A percentile compares a stretch with the other conserved stretches of the same genome.
Evolutionary conservation across 1,140 invertebrate species (phyloP).

Genomic region (Phymastichus coffea): DNA sequence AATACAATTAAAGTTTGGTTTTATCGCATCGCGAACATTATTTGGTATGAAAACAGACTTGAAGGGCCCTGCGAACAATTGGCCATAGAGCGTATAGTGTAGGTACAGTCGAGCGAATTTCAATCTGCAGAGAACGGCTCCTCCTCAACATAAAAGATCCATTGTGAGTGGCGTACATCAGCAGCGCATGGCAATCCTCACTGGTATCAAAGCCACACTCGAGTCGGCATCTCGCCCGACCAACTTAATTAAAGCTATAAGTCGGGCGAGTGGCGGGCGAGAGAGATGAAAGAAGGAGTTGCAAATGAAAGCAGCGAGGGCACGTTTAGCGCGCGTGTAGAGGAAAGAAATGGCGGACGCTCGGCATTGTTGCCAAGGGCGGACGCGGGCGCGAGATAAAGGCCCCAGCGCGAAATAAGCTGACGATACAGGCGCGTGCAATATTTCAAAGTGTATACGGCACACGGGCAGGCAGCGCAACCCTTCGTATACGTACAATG

Average conservation of each 20-base stretch:
- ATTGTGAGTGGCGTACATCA: neutral
- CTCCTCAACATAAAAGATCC: too few relatives aligned
- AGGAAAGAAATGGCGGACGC: slow-evolving; percentile 22
- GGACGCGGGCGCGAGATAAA: too few relatives aligned
- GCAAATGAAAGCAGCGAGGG: neutral
- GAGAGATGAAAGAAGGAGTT: too few relatives aligned
- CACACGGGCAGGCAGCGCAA: slow-evolving; percentile 1
- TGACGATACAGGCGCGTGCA: slow-evolving; percentile 40
- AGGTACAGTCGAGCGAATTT: too few relatives aligned
- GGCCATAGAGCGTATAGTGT: too few relatives aligned
- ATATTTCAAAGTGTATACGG: slow-evolving; percentile 51
- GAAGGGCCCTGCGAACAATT: too few relatives aligned
- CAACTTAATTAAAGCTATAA: slow-evolving; percentile 15
- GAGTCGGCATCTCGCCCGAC: neutral
- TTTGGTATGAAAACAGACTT: too few relatives aligned
- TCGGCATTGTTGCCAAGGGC: neutral
- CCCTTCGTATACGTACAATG: slow-evolving; percentile 24
- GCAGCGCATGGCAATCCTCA: neutral
- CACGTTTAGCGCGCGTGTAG: too few relatives aligned
- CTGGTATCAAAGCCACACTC: neutral
- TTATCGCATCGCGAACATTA: neutral
- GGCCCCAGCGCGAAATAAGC: slow-evolving; percentile 28
- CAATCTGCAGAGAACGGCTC: too few relatives aligned
- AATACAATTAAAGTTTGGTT: neutral
- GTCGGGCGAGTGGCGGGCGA: slow-evolving; percentile 9